Percentiles rank a stretch among this genome's conserved stretches.
phyloP scores from a whole-genome alignment of 2,113 vertebrate species.

The Galemys pyrenaicus region DNA sequence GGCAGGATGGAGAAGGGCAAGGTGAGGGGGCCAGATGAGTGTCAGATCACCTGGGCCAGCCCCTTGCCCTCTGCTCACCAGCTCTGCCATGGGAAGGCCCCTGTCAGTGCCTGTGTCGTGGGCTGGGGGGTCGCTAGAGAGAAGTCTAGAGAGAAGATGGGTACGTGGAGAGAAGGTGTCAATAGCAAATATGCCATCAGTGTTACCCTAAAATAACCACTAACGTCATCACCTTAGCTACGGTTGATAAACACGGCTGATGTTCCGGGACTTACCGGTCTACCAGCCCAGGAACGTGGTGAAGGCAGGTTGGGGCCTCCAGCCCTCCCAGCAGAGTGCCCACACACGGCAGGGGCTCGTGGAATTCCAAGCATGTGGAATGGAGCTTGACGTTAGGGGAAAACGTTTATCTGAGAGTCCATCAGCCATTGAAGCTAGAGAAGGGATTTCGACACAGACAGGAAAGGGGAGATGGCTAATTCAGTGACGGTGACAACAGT shows the following conservation, averaged over 20 bases:
- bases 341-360: neutral
- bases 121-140: neutral
- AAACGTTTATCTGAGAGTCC: neutral
- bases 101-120: neutral
- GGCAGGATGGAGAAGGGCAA: neutral
- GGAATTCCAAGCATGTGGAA: neutral
- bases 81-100: neutral
- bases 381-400: neutral
- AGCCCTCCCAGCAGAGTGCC: neutral
- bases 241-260: slow-evolving; percentile 35
- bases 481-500: neutral
- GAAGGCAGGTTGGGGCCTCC: accelerated
- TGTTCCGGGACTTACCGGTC: neutral
- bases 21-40: neutral
- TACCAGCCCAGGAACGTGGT: neutral
- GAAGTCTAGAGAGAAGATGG: too few species aligned
- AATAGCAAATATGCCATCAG: neutral
- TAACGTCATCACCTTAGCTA: slow-evolving; percentile 33
- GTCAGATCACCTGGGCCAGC: neutral
- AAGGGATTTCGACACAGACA: neutral
- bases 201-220: slow-evolving; percentile 18
- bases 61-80: neutral
- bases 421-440: neutral
- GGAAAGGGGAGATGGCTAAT: neutral
- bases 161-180: neutral